Conservation (phyloP, 1,140 invertebrate genomes). For the Tribolium madens region DNA sequence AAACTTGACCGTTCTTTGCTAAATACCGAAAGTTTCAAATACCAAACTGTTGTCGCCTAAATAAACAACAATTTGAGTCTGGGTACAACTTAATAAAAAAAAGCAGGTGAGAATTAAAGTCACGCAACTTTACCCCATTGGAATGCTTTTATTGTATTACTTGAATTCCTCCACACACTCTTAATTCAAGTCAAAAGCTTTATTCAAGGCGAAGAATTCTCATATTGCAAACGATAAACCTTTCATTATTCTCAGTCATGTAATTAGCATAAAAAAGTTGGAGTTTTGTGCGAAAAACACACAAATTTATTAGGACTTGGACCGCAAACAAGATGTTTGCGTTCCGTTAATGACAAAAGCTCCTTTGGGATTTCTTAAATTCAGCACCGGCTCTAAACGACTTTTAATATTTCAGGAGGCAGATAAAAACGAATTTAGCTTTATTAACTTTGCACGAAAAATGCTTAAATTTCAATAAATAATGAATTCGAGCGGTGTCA, state of each 20-base stretch:
- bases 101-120: conserved; percentile 5
- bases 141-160: conserved; percentile 39
- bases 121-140: conserved; percentile 20
- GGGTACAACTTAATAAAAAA: neutral
- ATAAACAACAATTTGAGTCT: conserved; percentile 6
- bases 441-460: neutral
- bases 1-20: neutral
- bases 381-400: neutral
- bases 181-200: conserved; percentile 30
- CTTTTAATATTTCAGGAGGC: neutral
- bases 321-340: conserved; percentile 2
- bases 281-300: neutral
- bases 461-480: neutral
- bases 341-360: neutral
- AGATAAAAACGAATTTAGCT: conserved; percentile 4
- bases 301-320: neutral
- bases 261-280: neutral
- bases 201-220: neutral
- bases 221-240: neutral
- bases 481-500: neutral
- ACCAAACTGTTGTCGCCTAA: neutral
- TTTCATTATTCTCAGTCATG: neutral
- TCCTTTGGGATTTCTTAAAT: neutral
- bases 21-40: neutral
- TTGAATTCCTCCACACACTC: conserved; percentile 25